Percentiles rank a stretch among this genome's conserved stretches.
Conservation (phyloP, 2,888 invertebrate genomes). For the Thelaira solivaga region DNA sequence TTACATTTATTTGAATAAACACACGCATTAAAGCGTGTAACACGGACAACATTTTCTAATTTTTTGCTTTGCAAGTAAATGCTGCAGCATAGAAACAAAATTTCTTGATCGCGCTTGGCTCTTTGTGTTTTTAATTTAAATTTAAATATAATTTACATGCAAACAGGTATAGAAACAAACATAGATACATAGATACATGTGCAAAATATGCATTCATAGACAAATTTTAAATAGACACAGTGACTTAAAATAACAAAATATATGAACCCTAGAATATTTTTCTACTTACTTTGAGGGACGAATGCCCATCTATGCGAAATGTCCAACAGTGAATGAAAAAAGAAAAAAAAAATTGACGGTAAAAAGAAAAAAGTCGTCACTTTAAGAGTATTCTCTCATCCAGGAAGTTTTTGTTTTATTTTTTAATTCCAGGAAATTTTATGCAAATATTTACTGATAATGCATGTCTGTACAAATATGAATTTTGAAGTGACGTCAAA, state of each 20-base stretch:
- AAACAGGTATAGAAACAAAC: too few relatives aligned
- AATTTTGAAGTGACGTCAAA: too few relatives aligned
- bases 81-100: conserved; percentile 9
- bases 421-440: too few relatives aligned
- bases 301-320: background rate
- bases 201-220: too few relatives aligned
- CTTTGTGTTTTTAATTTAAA: background rate
- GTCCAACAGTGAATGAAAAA: background rate
- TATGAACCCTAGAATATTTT: background rate
- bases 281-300: background rate
- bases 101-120: background rate
- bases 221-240: too few relatives aligned
- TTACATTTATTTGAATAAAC: conserved; percentile 16
- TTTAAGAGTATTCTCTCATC: background rate
- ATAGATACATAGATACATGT: too few relatives aligned
- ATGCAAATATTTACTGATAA: too few relatives aligned
- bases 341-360: background rate
- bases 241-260: conserved; percentile 22
- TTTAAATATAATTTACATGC: conserved; percentile 16
- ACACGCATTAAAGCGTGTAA: conserved; percentile 17
- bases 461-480: too few relatives aligned
- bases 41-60: conserved; percentile 41
- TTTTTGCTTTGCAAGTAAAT: conserved; percentile 20
- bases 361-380: background rate
- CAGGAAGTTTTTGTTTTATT: background rate